phyloP scores from a whole-genome alignment of 1,140 invertebrate species.

The Scylla paramamosain region DNA sequence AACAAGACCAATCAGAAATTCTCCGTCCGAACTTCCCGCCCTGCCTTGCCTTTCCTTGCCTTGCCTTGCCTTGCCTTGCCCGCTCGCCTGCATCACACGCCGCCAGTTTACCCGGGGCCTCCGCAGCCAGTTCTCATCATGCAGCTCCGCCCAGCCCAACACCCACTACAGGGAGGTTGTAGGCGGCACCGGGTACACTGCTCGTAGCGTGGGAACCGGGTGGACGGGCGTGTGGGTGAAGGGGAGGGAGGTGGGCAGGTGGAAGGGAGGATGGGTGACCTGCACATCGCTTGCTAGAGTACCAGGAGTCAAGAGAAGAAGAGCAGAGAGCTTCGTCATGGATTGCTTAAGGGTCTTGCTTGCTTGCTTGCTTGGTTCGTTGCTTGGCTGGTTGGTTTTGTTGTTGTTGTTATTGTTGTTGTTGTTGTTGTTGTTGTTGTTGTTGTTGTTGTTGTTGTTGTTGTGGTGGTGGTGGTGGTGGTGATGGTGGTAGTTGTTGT shows the following conservation, averaged over 20 bases:
- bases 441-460: no score
- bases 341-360: neutral
- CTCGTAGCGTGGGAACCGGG: slow-evolving; percentile 7
- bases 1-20: no score
- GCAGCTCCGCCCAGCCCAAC: neutral
- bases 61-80: no score
- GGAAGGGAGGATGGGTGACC: neutral
- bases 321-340: neutral
- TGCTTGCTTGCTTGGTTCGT: neutral
- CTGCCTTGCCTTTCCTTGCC: no score
- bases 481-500: neutral
- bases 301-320: neutral
- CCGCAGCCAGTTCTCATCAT: neutral
- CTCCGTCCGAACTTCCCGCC: no score
- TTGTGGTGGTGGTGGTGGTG: no score
- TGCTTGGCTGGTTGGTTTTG: no score
- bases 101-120: neutral
- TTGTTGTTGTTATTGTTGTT: no score
- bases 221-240: neutral
- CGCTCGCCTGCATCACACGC: neutral
- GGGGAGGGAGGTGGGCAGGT: neutral
- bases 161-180: neutral
- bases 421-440: no score
- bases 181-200: neutral
- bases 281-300: neutral